Evolutionary conservation across 1,140 invertebrate genomes (phyloP), one percentile per base, ranked within the genome.

Genomic region (Leptinotarsa texana): DNA sequence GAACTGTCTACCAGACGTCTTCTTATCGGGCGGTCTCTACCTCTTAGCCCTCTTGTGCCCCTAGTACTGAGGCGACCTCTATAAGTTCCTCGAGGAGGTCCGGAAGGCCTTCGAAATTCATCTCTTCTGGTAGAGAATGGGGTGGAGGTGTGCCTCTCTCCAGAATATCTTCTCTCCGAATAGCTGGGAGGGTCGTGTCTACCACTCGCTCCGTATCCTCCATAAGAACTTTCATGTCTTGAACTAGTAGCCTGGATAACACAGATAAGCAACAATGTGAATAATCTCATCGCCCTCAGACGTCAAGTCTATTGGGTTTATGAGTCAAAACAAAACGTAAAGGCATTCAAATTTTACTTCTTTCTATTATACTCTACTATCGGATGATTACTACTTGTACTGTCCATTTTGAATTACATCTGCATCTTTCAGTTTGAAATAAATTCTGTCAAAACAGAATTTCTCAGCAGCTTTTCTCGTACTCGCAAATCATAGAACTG

Each of bases 161-260:
- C 78, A 48, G 84, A 83, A 74, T 82, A 84, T 66, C 81, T 83
- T 42, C 83, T 75, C 67, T 84, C 82, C 27, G 80, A 66, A 24
- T 70, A 73, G 42, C 72, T 73, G 11, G 71, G 47, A 17, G 74
- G 51, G 6, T 81, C 82, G 74, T 82, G 81, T 66, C 83, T 77
- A 63, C 83, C 76, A 63, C 78, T 76, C 57, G 70, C 70, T 24
- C 75, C 71, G 70, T 80, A 80, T 62, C 78, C 79, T 73, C 79
- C 79, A 74, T 75, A 78, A 74, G 77, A 82, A 72, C 79, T 80
- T 74, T 83, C 83, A 75, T 84, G 83, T 75, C 81, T 81, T 77
- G 83, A 83, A 74, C 81, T 83, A 80, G 79, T 70, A 75, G 80
- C 80, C 83, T 84, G 81, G 76, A 81, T 72, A 81, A 82, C 76